phyloP scores from a whole-genome alignment of 1,140 invertebrate species.

The Forficula auricularia region DNA sequence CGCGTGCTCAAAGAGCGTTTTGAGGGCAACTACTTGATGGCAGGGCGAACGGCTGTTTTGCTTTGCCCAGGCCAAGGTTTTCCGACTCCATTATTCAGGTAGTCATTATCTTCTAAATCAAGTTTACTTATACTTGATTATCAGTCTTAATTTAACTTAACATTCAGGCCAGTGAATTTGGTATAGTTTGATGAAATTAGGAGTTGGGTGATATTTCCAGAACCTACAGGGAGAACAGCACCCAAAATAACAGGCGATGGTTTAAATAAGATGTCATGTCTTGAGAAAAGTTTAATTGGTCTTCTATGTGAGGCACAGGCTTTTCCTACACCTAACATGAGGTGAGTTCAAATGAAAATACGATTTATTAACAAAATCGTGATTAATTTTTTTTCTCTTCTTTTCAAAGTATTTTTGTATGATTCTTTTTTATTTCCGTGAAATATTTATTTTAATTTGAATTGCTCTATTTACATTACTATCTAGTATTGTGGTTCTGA shows the following conservation, averaged over 20 bases:
- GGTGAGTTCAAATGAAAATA: conserved; percentile 21
- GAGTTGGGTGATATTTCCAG: conserved; percentile 26
- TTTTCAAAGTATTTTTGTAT: too few relatives aligned
- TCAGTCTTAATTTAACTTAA: background rate
- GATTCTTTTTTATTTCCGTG: too few relatives aligned
- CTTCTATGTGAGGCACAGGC: conserved; percentile 47
- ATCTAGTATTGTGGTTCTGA: too few relatives aligned
- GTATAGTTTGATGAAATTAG: background rate
- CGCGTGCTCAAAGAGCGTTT: conserved; percentile 13
- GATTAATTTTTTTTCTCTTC: background rate
- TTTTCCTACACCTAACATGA: conserved; percentile 34
- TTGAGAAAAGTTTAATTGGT: conserved; percentile 19
- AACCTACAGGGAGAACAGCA: conserved; percentile 39
- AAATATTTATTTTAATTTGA: too few relatives aligned
- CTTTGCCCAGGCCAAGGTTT: conserved; percentile 40
- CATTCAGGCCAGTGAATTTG: background rate
- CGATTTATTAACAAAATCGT: background rate
- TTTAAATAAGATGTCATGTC: conserved; percentile 30
- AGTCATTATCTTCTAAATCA: background rate
- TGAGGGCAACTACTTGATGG: conserved; percentile 10
- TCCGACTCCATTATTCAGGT: conserved; percentile 21
- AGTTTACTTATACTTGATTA: too few relatives aligned
- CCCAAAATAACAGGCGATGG: conserved; percentile 40
- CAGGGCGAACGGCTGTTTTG: conserved; percentile 29
- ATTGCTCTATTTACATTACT: too few relatives aligned